Base-by-base conservation (phyloP, 2,797 vertebrate species). In the Macropodus opercularis region DNA sequence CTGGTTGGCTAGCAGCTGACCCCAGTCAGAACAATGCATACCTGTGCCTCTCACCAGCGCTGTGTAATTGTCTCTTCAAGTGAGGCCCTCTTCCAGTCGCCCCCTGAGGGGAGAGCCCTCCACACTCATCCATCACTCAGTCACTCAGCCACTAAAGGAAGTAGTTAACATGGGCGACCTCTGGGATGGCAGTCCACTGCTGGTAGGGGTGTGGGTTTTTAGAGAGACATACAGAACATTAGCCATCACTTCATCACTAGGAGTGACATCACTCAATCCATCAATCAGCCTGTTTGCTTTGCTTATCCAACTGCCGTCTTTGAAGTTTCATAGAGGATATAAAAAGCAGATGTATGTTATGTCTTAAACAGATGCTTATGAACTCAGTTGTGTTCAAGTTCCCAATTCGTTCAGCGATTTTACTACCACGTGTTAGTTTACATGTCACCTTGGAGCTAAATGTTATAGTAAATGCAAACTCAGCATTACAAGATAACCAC, bases 21-120 rank as follows among this genome's bases (percentile, higher is more conserved):
- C 89, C 81, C 72, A 41, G 64, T 84, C 80, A 69, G 68, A 79
- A 91, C 90, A 89, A 92, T 91, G 89, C 90, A 89, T 90, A 90
- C 89, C 89, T 89, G 87, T 85, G 77, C 87, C 81, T 81, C 80
- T 85, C 83, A 74, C 79, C 83, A 83, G 71, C 46, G 41, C 85
- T 63, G 71, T 75, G 84, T 83, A 84, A 89, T 89, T 90, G 84
- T 90, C 83, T 90, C 80, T 69, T 84, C 83, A 81, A 89, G 87
- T 87, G 78, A 78, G 72, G 69, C 67, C 75, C 83, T 69, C 80
- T 86, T 81, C 73, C 68, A 79, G 70, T 59, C 18, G 31, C 63
- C 54, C 81, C 86, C 82, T 8, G 47, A 83, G 85, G 87, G 80
- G 31, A 76, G 77, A 79, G 67, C 57, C 69, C 61, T 72, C 68